Conservation (phyloP, 2,888 invertebrate genomes). For the Anticlea derivata region DNA sequence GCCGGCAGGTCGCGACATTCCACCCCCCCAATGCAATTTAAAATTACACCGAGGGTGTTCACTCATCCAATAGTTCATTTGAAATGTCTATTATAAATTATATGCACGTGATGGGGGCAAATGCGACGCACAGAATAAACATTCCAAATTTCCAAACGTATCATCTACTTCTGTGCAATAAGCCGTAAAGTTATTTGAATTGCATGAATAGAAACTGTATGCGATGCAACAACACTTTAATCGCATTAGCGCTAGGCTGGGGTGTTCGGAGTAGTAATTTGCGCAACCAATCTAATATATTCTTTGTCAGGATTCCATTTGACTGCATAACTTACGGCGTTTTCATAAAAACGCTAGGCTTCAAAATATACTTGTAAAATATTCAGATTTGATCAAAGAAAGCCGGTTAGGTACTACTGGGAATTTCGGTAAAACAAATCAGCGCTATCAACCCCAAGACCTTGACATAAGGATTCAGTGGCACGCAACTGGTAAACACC, state of each 20-base stretch:
- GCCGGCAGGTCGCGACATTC: conserved; percentile 47
- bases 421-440: conserved; percentile 47
- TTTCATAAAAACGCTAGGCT: conserved; percentile 6
- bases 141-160: conserved; percentile 58
- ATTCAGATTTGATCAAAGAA: conserved; percentile 23
- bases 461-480: conserved; percentile 47
- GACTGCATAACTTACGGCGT: conserved; percentile 17
- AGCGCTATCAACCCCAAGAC: conserved; percentile 54
- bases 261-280: conserved; percentile 47
- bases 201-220: conserved; percentile 69
- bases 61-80: conserved; percentile 53
- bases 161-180: conserved; percentile 64
- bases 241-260: conserved; percentile 56
- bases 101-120: conserved; percentile 53
- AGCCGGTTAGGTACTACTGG: conserved; percentile 34
- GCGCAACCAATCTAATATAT: conserved; percentile 38
- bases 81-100: conserved; percentile 55
- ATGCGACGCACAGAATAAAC: conserved; percentile 53
- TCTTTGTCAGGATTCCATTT: conserved; percentile 21
- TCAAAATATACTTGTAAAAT: conserved; percentile 5
- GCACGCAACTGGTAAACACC: conserved; percentile 53
- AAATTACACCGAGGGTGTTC: conserved; percentile 64
- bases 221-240: conserved; percentile 56
- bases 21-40: conserved; percentile 67
- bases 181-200: conserved; percentile 70